Percentiles rank a stretch among this genome's conserved stretches.
Evolutionary conservation across 2,113 vertebrate species (phyloP).

Genomic region (Psophia crepitans): DNA sequence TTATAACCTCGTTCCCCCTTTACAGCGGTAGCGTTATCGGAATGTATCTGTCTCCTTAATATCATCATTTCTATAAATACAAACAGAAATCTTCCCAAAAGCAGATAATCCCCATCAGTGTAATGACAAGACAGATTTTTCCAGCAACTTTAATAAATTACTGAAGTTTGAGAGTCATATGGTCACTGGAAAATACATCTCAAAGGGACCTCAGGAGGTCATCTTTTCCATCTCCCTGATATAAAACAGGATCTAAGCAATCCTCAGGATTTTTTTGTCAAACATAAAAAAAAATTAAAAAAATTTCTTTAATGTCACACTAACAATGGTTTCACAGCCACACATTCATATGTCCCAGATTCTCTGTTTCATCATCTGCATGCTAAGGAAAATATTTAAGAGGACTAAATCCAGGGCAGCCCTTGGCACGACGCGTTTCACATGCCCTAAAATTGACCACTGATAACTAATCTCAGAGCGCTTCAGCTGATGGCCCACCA

Average conservation of each 20-base stretch:
- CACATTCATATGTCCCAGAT: not conserved
- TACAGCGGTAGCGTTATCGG: no score
- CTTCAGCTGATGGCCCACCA: not conserved
- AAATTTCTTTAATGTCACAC: not conserved
- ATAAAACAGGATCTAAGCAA: not conserved
- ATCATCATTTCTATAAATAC: not conserved
- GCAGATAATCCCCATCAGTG: not conserved
- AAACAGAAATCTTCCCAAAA: not conserved
- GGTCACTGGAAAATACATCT: not conserved
- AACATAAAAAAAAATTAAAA: not conserved
- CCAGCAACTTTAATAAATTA: not conserved
- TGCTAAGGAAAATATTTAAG: not conserved
- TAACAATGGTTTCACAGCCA: not conserved
- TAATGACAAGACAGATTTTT: not conserved
- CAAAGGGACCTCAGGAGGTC: not conserved
- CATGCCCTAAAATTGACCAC: not conserved
- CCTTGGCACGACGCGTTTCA: not conserved
- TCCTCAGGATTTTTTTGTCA: not conserved
- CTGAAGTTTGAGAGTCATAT: not conserved
- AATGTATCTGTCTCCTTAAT: not conserved
- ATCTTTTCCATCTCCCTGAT: not conserved
- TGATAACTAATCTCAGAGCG: not conserved
- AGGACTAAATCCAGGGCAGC: not conserved
- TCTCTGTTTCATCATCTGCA: not conserved
- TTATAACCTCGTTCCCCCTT: not conserved